Evolutionary conservation across 2,113 vertebrate species (phyloP), one percentile per base, ranked within the genome.

Genomic region (Nothobranchius kuhntae): DNA sequence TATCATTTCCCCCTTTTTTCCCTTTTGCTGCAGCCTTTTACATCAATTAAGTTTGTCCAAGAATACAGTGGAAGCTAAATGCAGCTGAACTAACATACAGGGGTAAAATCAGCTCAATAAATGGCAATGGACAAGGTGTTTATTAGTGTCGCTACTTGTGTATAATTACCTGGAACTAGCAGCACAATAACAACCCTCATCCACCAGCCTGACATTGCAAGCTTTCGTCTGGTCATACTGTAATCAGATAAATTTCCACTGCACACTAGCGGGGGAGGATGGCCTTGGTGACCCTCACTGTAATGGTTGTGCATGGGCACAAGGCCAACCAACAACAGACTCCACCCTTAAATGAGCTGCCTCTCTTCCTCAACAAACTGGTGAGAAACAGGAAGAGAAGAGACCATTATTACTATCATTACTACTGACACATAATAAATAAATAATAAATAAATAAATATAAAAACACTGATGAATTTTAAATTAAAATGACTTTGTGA

Each of bases 161-260:
- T 71, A 65, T 62, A 65, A 72, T 54, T 48, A 62, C 47, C 55
- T 17, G 36, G 47, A 81, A 24, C 24, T 54, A 44, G 48, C 62
- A n/a, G 14, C 46, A 45, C 44, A 45, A 55, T 68, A 56, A 51
- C 40, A 59, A 30, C 44, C n/a, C 3, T 46, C 55, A 47, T 68
- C 36, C 42, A 63, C 17, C 53, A 44, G 26, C 75, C 26, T 13
- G 55, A 40, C 57, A 13, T 69, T 57, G 62, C 45, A 50, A 60
- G 53, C 48, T 75, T 62, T 44, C 67, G 30, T 26, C 7, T 13
- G n/a, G 40, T 50, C 54, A 36, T 12, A 4, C 68, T 78, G 60
- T 80, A 78, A 73, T 84, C 66, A 78, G 52, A 54, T 74, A 58
- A 63, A 67, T 72, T 69, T 78, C 30, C 47, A 53, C 35, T 57